phyloP scores from a whole-genome alignment of 1,140 invertebrate genomes.

The Atta texana region DNA sequence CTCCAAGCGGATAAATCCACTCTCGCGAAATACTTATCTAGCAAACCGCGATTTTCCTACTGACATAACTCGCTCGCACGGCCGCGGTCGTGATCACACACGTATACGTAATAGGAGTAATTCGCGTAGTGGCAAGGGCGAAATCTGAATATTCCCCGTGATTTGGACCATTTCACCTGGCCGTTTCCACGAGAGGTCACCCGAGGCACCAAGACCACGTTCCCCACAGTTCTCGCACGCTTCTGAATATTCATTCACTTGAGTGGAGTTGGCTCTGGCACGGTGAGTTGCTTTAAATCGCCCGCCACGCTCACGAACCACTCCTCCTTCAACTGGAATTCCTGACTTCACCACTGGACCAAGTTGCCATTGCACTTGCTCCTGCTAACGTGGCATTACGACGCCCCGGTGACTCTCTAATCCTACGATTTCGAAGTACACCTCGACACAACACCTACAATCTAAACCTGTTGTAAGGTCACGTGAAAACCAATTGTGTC shows the following conservation, averaged over 20 bases:
- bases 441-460: background rate
- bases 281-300: slow-evolving; percentile 67
- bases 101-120: slow-evolving; percentile 70
- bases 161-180: slow-evolving; percentile 77
- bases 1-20: background rate
- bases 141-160: slow-evolving; percentile 74
- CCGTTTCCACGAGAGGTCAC: slow-evolving; percentile 76
- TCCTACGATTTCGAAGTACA: slow-evolving; percentile 38
- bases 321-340: slow-evolving; percentile 28
- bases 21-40: background rate
- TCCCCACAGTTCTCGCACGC: slow-evolving; percentile 66
- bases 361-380: slow-evolving; percentile 50
- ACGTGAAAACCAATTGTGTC: background rate
- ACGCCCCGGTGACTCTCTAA: slow-evolving; percentile 53
- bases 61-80: background rate
- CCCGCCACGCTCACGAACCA: slow-evolving; percentile 57
- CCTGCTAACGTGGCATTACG: slow-evolving; percentile 25
- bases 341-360: slow-evolving; percentile 46
- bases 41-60: slow-evolving; percentile 27
- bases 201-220: slow-evolving; percentile 66
- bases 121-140: slow-evolving; percentile 56
- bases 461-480: background rate
- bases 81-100: slow-evolving; percentile 56
- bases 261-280: slow-evolving; percentile 54
- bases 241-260: slow-evolving; percentile 75